Conservation (phyloP, 2,113 vertebrate genomes). For the Spheniscus mendiculus region DNA sequence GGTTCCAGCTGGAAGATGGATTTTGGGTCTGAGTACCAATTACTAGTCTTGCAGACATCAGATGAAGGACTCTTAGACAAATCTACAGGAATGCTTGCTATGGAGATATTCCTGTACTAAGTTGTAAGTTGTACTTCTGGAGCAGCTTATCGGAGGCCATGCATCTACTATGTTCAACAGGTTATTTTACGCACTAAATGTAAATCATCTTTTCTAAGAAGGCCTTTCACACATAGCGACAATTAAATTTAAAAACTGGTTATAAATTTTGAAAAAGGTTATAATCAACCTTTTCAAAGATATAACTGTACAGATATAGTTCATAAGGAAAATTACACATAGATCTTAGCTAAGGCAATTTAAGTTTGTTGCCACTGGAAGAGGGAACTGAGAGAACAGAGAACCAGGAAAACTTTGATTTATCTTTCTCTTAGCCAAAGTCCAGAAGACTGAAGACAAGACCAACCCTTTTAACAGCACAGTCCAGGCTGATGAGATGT, state of each 20-base stretch:
- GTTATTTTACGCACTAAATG: background rate
- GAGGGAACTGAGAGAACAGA: background rate
- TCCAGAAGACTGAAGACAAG: background rate
- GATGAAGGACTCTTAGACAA: background rate
- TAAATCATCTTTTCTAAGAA: background rate
- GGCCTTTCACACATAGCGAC: background rate
- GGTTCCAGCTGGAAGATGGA: background rate
- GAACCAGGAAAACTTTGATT: background rate
- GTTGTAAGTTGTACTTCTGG: background rate
- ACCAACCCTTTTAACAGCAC: background rate
- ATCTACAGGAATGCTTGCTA: background rate
- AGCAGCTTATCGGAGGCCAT: background rate
- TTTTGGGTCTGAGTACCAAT: background rate
- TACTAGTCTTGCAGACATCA: background rate
- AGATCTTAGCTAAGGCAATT: background rate
- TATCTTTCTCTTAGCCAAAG: background rate
- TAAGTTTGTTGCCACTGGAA: background rate
- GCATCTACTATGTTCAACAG: background rate
- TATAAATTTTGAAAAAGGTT: background rate
- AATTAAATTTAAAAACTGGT: background rate
- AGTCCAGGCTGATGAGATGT: background rate
- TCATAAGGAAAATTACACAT: background rate
- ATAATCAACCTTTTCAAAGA: background rate
- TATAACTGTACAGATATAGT: background rate
- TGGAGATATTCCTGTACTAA: background rate